Evolutionary conservation across 1,140 invertebrate genomes (phyloP).

Genomic region (Druon quercuslanigerum): DNA sequence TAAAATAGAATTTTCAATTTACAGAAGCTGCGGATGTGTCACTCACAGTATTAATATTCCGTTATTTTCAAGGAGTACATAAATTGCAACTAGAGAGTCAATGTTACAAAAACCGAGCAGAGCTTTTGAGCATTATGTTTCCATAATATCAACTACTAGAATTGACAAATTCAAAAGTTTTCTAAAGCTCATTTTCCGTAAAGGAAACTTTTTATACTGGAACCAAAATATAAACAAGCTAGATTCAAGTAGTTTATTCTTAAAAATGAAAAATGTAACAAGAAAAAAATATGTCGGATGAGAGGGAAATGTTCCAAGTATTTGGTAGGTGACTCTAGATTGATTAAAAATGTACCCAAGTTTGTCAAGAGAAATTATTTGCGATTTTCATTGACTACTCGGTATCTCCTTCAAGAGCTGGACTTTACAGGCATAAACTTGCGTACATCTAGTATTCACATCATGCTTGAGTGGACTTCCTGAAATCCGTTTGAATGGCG

Average conservation of each 20-base stretch:
- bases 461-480: slow-evolving; percentile 38
- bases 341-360: not conserved
- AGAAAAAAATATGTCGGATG: not conserved
- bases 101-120: not conserved
- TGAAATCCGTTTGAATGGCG: slow-evolving; percentile 33
- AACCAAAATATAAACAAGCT: too few species aligned
- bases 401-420: not conserved
- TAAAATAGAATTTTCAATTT: not conserved
- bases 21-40: not conserved
- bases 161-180: too few species aligned
- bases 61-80: not conserved
- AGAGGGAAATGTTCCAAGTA: not conserved
- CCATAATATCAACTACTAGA: not conserved
- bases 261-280: not conserved
- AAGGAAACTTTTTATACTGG: too few species aligned
- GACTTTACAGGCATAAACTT: slow-evolving; percentile 42
- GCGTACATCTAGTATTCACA: slow-evolving; percentile 52
- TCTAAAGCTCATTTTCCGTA: too few species aligned
- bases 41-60: not conserved
- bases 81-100: not conserved
- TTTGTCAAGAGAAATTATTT: not conserved
- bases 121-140: not conserved
- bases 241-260: not conserved
- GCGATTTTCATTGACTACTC: not conserved
- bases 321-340: slow-evolving; percentile 11